Conservation (phyloP, 2,888 invertebrate species). For the Leptogaster cylindrica region DNA sequence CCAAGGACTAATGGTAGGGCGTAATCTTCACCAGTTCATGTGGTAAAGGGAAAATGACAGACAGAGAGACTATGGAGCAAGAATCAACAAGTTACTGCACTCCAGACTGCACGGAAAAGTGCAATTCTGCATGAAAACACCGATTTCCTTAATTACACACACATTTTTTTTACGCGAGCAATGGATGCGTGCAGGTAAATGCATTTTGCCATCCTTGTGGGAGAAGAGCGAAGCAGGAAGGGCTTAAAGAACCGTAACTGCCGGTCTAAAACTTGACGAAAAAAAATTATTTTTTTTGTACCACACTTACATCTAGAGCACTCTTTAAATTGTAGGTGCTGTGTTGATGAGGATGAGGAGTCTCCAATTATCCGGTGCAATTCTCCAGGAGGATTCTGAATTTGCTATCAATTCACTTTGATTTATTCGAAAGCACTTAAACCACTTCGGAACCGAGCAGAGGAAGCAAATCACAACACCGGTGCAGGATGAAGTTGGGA, state of each 20-base stretch:
- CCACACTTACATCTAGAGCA: constrained; percentile 9
- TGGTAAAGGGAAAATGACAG: no score
- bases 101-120: constrained; percentile 11
- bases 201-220: no score
- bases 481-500: no score
- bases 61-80: background rate
- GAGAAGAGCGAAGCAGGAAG: background rate
- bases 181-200: constrained; percentile 2
- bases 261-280: background rate
- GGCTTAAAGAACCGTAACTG: background rate
- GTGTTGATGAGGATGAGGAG: background rate
- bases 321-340: background rate
- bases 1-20: constrained; percentile 4
- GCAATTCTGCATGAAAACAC: constrained; percentile 20
- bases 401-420: constrained; percentile 7
- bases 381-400: background rate
- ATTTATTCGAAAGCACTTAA: constrained; percentile 3
- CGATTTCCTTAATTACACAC: constrained; percentile 18
- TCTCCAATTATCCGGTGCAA: background rate
- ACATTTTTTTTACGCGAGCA: background rate
- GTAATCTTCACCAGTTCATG: background rate
- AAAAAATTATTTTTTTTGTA: background rate
- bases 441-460: constrained; percentile 16
- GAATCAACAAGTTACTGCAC: constrained; percentile 34
- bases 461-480: background rate